Base-by-base conservation (phyloP, 2,113 vertebrate species). In the Leucosticte australis region DNA sequence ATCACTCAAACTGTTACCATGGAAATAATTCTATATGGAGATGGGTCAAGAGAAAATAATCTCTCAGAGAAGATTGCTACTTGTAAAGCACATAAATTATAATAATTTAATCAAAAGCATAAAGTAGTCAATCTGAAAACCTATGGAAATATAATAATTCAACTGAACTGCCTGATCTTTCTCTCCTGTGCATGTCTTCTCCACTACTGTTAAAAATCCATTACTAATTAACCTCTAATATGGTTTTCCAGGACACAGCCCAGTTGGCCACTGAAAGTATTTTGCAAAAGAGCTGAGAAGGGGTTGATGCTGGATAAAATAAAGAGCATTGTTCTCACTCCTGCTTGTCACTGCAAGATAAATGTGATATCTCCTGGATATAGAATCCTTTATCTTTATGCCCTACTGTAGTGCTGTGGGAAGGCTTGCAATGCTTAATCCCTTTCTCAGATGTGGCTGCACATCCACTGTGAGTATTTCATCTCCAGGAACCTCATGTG, bases 41-140 rank as follows among this genome's bases (percentile, higher is more conserved):
- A 95, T 88, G 44, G 86, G 79, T 86, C 85, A 92, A 74, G 64
- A 91, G 78, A 95, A 96, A 93, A 91, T 94, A 88, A 94, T 94
- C 76, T 95, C 75, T 60, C 13, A 35, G 73, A 76, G 92, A 94
- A 94, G 71, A 84, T 37, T 90, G 64, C 57, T 96, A 83, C 80
- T 94, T 93, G 71, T 87, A 95, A 96, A 95, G 67, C 75, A 90
- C 90, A 96, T 92, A 91, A 83, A 94, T 96, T 93, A 90, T 57
- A 95, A 95, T 95, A 92, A 93, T 95, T 92, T 96, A 89, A 96
- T 95, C 89, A 91, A 83, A 95, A 96, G 41, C 78, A 79, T 88
- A 75, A 85, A 77, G 85, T 71, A 87, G 56, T 85, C 89, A 67
- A 80, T 97, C 78, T 80, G 52, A 89, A 90, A 92, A 90, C 39